phyloP scores from a whole-genome alignment of 1,140 invertebrate species.

The Megalopta genalis region DNA sequence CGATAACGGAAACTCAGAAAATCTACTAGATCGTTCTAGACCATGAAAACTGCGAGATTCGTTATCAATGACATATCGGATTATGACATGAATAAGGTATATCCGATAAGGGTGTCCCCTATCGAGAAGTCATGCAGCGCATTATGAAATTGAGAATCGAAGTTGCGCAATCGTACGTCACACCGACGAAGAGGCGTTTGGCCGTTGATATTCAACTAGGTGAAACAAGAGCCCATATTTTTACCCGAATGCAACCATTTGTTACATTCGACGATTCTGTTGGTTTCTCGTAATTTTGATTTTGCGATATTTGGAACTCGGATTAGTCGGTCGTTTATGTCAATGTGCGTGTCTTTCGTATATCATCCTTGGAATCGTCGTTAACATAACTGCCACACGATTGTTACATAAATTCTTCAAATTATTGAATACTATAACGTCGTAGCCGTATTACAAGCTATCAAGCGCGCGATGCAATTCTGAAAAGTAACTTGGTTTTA shows the following conservation, averaged over 20 bases:
- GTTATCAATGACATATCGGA: slow-evolving; percentile 15
- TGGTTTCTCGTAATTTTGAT: not conserved
- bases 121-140: not conserved
- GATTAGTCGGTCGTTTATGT: too few species aligned
- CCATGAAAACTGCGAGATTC: too few species aligned
- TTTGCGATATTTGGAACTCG: too few species aligned
- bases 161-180: slow-evolving; percentile 49
- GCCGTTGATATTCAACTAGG: not conserved
- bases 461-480: not conserved
- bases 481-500: not conserved
- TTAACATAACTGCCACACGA: not conserved
- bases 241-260: not conserved
- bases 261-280: not conserved
- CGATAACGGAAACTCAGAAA: too few species aligned
- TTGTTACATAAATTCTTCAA: not conserved
- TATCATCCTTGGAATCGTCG: not conserved
- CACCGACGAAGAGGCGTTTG: not conserved
- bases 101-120: not conserved
- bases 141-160: slow-evolving; percentile 40
- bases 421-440: not conserved
- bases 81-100: slow-evolving; percentile 20
- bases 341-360: too few species aligned
- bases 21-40: too few species aligned
- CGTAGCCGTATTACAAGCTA: not conserved
- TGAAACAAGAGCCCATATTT: not conserved